Evolutionary conservation across 1,140 invertebrate species (phyloP), one percentile per base, ranked within the genome.

Genomic region (Ceratina calcarata): DNA sequence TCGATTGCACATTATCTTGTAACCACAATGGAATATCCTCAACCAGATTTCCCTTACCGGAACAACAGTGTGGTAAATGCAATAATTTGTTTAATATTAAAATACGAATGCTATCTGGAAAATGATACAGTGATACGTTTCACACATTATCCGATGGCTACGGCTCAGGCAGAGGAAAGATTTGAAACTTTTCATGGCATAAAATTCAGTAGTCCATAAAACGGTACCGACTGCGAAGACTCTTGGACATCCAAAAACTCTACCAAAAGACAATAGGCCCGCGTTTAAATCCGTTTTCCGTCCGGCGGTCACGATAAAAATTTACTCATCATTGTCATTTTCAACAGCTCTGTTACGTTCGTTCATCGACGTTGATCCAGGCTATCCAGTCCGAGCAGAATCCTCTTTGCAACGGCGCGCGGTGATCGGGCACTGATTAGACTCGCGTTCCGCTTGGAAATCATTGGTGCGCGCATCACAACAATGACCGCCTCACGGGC

Each of bases 351-450:
- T 22, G 12, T 3, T 7, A 16, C 16, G 18, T 20, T 22, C 15
- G 8, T 51, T 22, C 37, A 51, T 53, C 8, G 37, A 22, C 27
- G 20, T 20, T 8, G 22, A 73, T 60, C 49, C 71, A 1, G n/a
- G 3, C 32, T 45, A 22, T 45, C 32, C 51, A 27, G 22, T 2
- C 27, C 10, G 22, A 68, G 49, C 16, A 16, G 2, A 27, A 61
- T 57, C 8, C n/a, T 16, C 2, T 45, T 45, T 10, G 10, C 37
- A 45, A 45, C 37, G 3, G 37, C 37, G 37, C 37, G 37, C 37
- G 37, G 67, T 80, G 81, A 83, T 83, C 79, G 61, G 12, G 4
- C 20, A n/a, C 69, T 45, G 74, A 81, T 82, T 78, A 83, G 66
- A 62, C 58, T 75, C 27, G 65, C 75, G 61, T 57, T 62, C 37